phyloP scores from a whole-genome alignment of 1,140 invertebrate species.

The Cydia splendana region DNA sequence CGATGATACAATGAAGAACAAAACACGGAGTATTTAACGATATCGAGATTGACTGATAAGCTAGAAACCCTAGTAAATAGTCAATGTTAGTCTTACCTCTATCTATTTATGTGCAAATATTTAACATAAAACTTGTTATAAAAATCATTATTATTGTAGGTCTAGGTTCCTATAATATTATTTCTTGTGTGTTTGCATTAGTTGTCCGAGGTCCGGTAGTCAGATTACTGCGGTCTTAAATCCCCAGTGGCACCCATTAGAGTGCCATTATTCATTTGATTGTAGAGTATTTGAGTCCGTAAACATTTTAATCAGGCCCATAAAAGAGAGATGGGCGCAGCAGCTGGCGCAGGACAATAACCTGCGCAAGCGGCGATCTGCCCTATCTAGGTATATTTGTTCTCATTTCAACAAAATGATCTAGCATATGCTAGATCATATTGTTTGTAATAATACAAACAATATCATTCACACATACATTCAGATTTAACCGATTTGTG shows the following conservation, averaged over 20 bases:
- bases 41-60: conserved; percentile 14
- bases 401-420: neutral
- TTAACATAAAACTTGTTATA: too few relatives aligned
- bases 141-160: too few relatives aligned
- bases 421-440: neutral
- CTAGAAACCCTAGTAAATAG: neutral
- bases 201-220: too few relatives aligned
- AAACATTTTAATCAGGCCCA: conserved; percentile 8
- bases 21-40: conserved; percentile 9
- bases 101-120: neutral
- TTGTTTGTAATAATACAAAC: too few relatives aligned
- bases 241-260: neutral
- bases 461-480: too few relatives aligned
- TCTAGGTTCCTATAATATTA: too few relatives aligned
- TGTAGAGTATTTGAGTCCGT: neutral
- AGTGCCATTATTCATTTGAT: conserved; percentile 1
- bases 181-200: neutral
- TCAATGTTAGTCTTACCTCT: neutral
- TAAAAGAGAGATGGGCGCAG: conserved; percentile 10
- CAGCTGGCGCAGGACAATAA: conserved; percentile 15
- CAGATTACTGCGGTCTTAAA: neutral
- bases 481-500: too few relatives aligned
- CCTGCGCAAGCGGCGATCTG: neutral
- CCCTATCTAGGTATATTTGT: neutral
- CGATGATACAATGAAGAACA: conserved; percentile 7